phyloP scores from a whole-genome alignment of 2,113 vertebrate species.

The Pachyramphus minor region DNA sequence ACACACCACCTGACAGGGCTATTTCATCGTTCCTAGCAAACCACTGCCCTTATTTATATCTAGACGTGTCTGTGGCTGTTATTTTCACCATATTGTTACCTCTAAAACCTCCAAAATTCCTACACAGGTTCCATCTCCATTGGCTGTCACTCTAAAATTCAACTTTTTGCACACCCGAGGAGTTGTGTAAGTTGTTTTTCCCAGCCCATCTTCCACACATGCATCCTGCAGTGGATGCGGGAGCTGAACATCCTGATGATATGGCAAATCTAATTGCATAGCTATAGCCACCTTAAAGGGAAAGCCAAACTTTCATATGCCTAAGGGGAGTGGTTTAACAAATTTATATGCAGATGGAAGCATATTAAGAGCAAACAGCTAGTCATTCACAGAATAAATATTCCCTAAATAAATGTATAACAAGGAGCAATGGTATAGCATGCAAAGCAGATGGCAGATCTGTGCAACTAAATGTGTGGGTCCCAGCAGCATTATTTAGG shows the following conservation, averaged over 20 bases:
- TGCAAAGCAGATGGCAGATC: conserved; percentile 34
- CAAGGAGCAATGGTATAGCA: background rate
- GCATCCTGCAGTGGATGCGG: background rate
- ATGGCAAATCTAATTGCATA: background rate
- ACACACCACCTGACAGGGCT: fast-evolving
- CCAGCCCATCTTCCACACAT: background rate
- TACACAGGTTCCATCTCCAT: background rate
- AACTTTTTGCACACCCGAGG: background rate
- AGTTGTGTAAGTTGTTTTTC: background rate
- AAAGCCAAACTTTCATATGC: conserved; percentile 50
- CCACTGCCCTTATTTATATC: background rate
- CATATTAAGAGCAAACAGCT: conserved; percentile 36
- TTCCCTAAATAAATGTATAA: conserved; percentile 38
- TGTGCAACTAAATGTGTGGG: background rate
- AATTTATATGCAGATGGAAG: conserved; percentile 63
- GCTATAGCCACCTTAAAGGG: conserved; percentile 19
- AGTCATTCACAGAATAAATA: conserved; percentile 47
- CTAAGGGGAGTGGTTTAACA: conserved; percentile 52
- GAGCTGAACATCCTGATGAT: background rate
- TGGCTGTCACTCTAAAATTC: background rate
- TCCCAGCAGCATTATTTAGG: conserved; percentile 12
- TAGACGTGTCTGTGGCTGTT: background rate
- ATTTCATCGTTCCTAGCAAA: background rate
- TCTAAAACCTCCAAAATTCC: background rate
- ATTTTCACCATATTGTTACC: background rate